Conservation (phyloP, 2,888 invertebrate species). For the Tenthredo amoena region DNA sequence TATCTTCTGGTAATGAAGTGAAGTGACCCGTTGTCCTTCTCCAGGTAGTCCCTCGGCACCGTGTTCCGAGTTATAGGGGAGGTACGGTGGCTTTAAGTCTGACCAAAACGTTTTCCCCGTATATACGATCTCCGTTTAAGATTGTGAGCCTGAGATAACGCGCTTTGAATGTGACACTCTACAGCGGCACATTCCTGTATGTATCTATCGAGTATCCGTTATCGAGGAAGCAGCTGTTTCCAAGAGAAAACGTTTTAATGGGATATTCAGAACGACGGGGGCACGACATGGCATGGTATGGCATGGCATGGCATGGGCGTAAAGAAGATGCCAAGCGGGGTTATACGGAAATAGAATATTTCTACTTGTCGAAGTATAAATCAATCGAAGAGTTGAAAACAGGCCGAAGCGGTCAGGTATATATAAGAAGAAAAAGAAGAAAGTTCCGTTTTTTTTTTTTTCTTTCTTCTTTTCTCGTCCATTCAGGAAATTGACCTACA, state of each 20-base stretch:
- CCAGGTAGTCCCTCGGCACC: slow-evolving; percentile 27
- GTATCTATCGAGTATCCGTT: slow-evolving; percentile 35
- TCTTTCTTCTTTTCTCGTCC: not conserved
- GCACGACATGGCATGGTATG: not conserved
- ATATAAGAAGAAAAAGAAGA: not conserved
- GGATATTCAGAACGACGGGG: slow-evolving; percentile 1
- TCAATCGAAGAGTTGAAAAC: slow-evolving; percentile 18
- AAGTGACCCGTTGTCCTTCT: slow-evolving; percentile 69
- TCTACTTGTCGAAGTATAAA: slow-evolving; percentile 28
- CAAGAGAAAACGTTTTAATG: slow-evolving; percentile 22
- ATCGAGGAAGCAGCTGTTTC: slow-evolving; percentile 48
- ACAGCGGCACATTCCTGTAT: slow-evolving; percentile 11
- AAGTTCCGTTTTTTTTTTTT: not conserved
- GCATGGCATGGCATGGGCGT: not conserved
- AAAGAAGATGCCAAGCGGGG: not conserved
- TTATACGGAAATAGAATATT: slow-evolving; percentile 43
- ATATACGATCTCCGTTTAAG: slow-evolving; percentile 22
- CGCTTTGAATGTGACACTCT: not conserved
- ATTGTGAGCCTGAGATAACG: slow-evolving; percentile 3
- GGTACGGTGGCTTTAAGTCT: not conserved
- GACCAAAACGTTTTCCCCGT: slow-evolving; percentile 15
- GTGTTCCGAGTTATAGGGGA: not conserved
- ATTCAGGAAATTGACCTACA: slow-evolving; percentile 10
- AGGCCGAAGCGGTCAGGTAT: not conserved
- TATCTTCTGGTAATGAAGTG: slow-evolving; percentile 72